Evolutionary conservation across 2,888 invertebrate genomes (phyloP), one percentile per base, ranked within the genome.

Genomic region (Ormyrus thymus): DNA sequence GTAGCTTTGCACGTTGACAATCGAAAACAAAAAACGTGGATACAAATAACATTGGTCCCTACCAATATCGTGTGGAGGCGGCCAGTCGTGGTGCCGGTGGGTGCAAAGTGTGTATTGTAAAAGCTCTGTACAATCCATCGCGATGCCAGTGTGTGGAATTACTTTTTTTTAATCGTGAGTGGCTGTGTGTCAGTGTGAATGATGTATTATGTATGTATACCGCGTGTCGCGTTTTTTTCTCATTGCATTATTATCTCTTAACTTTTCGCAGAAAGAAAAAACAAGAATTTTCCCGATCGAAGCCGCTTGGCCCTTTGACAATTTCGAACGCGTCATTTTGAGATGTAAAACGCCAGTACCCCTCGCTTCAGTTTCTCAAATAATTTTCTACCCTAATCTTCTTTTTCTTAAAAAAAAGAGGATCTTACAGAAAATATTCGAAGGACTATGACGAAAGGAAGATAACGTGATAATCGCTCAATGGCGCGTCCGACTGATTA

Each of bases 101-200:
- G 80, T 84, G 83, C 82, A 72, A 83, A 81, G 80, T 85, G 84
- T 82, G 62, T 83, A 78, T 83, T 55, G 85, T 84, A 81, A 86
- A 86, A 84, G 85, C 84, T 86, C 86, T 87, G 86, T 86, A 87
- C 85, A 86, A 86, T 87, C 85, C 85, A 85, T 87, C 86, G 85
- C 86, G 87, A 87, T 88, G 88, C 86, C 85, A 7, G 84, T 85
- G 84, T 86, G 83, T 83, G 66, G 53, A 66, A 15, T 83, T 76
- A 56, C 29, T 56, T 46, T 58, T 58, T 56, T 69, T 53, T 56
- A 45, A 61, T 50, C 43, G 53, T 81, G 82, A 82, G 80, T 86
- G 83, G 83, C 53, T 78, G 85, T 85, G 84, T 86, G 79, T 82
- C 74, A 72, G 84, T 87, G 84, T 84, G 82, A 84, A 81, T 83